These are phyloP conservation scores for Neodiprion fabricii DNA, from an alignment of 1,140 invertebrate species.

Conservation along the genomic window DNA sequence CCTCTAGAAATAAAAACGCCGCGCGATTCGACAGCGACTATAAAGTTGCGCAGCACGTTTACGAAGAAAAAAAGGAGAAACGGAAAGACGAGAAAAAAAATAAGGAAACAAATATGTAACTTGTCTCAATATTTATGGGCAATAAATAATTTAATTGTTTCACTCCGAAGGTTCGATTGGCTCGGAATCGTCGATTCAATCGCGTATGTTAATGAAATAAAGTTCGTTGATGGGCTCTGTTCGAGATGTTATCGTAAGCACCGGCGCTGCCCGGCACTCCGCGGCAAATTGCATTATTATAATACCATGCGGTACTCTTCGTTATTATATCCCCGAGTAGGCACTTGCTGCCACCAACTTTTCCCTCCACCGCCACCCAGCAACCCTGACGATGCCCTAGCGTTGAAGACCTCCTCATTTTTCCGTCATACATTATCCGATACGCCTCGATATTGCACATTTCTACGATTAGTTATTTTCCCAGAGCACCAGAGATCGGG, in stretches of 20 bases:
- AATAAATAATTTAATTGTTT: slow-evolving; percentile 6
- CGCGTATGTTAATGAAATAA: slow-evolving; percentile 7
- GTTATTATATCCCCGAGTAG: background rate
- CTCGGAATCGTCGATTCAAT: background rate
- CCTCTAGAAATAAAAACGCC: too few species aligned
- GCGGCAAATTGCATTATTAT: background rate
- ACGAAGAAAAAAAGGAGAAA: background rate
- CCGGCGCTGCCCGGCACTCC: background rate
- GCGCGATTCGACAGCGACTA: too few species aligned
- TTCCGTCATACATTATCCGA: too few species aligned
- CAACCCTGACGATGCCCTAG: too few species aligned
- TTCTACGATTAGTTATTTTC: too few species aligned
- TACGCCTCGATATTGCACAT: too few species aligned
- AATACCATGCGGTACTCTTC: background rate
- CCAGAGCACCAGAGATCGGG: too few species aligned
- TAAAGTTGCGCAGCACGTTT: background rate
- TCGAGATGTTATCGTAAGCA: background rate
- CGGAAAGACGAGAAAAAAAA: background rate
- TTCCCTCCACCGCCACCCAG: background rate
- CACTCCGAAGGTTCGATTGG: background rate
- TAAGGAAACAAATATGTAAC: background rate
- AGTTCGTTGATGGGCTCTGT: background rate
- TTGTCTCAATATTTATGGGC: slow-evolving; percentile 2
- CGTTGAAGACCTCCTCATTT: too few species aligned
- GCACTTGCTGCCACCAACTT: background rate